A percentile compares a stretch with the other conserved stretches of the same genome.
These are phyloP conservation scores for Origma solitaria DNA, from an alignment of 2,113 vertebrate genomes.

Conservation along the genomic window DNA sequence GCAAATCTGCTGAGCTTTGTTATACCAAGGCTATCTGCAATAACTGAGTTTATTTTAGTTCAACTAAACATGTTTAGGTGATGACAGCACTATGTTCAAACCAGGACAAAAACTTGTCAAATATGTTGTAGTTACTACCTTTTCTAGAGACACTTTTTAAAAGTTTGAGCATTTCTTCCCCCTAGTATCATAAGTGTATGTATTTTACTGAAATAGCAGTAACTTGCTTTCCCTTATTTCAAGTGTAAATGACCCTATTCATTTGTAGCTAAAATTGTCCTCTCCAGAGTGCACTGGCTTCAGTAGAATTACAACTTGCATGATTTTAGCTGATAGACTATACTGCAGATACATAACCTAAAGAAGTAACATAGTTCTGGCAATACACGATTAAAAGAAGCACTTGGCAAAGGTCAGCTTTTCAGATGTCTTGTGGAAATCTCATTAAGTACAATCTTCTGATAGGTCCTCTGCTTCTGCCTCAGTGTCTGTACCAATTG, in stretches of 20 bases:
- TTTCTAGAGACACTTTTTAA: neutral
- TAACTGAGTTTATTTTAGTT: neutral
- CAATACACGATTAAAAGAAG: neutral
- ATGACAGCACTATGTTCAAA: neutral
- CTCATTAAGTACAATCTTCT: conserved; percentile 4
- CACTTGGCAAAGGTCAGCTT: conserved; percentile 32
- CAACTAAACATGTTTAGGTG: neutral
- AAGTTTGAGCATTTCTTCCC: neutral
- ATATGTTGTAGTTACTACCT: neutral
- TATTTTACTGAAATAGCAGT: neutral
- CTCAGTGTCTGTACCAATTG: neutral
- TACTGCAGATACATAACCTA: neutral
- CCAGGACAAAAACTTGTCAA: neutral
- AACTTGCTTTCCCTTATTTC: neutral
- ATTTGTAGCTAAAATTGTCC: neutral
- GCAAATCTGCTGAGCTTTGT: neutral
- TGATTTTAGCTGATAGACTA: neutral
- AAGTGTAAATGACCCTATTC: neutral
- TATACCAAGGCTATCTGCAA: neutral
- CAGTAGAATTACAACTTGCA: neutral
- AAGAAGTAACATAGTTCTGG: conserved; percentile 1
- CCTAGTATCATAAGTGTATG: neutral
- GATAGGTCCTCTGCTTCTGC: neutral
- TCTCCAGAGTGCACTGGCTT: neutral
- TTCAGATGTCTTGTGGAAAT: conserved; percentile 3